Evolutionary conservation across 2,113 vertebrate genomes (phyloP), one percentile per base, ranked within the genome.

Genomic region (Thomomys bottae): DNA sequence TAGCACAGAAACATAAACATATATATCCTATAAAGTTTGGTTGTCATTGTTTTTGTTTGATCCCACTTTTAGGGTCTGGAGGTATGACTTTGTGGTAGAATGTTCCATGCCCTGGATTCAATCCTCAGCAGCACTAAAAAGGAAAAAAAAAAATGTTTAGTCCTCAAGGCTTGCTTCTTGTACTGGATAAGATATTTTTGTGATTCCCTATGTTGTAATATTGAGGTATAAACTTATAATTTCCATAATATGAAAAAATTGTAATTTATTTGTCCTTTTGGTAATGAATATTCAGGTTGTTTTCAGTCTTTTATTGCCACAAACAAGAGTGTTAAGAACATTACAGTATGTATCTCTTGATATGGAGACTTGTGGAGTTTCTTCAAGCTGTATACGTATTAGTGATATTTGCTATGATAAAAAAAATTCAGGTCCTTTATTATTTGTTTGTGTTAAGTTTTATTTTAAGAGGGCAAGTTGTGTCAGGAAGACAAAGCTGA

Each of bases 221-320:
- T 11, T 70, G n/a, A n/a, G n/a, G 23, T 84, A 42, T 32, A 59
- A 67, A 61, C 61, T 83, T 70, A 72, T 45, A 28, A 36, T 64
- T 24, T 30, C n/a, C 32, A 79, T 82, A 81, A n/a, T 57, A 34
- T 75, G 24, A 59, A 49, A 36, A 26, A 20, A 63, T 38, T 84
- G 18, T 8, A 45, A 26, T 61, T 54, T 86, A 40, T 64, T 23
- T 73, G 21, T 75, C 89, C 87, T 82, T 23, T 81, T 88, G 7
- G 70, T 85, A 78, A 68, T 49, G 57, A 30, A 30, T 45, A 68
- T 66, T 72, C 82, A 81, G 34, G 18, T 91, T 30, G 40, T 88
- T 68, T 77, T 80, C 40, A 89, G 66, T 26, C 63, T 84, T 94
- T 87, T 93, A 63, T 36, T 34, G 54, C 75, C 64, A 57, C n/a